Conservation (phyloP, 2,888 invertebrate genomes). For the Drosophila colorata region DNA sequence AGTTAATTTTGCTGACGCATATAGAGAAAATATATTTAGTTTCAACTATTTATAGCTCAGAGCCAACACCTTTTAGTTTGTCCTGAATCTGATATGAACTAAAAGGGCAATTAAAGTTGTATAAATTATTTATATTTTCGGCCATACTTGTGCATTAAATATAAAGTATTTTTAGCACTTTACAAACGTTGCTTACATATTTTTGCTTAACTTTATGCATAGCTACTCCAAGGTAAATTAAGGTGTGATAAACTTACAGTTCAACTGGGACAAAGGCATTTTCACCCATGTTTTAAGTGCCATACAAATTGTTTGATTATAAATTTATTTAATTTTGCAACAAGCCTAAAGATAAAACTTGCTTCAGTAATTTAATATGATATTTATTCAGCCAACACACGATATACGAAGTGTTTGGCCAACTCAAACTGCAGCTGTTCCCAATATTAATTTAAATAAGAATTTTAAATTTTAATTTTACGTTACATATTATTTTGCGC, state of each 20-base stretch:
- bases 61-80: not conserved
- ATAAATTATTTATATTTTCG: too few relatives aligned
- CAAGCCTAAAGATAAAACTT: not conserved
- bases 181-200: not conserved
- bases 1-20: not conserved
- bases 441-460: too few relatives aligned
- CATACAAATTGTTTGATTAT: not conserved
- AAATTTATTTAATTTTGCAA: constrained; percentile 9
- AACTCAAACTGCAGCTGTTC: not conserved
- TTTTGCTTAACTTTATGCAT: not conserved
- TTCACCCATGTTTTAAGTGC: not conserved
- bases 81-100: not conserved
- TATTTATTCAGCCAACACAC: not conserved
- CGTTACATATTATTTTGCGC: too few relatives aligned
- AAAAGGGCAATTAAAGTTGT: too few relatives aligned
- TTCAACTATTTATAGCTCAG: not conserved
- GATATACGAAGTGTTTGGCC: not conserved
- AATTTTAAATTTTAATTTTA: too few relatives aligned
- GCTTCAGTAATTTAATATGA: not conserved
- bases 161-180: not conserved
- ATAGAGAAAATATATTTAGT: not conserved
- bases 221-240: not conserved
- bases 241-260: not conserved
- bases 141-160: not conserved
- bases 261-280: too few relatives aligned